These are phyloP conservation scores for Orestias chungarensis DNA, from an alignment of 2,797 vertebrate species.

Conservation along the genomic window DNA sequence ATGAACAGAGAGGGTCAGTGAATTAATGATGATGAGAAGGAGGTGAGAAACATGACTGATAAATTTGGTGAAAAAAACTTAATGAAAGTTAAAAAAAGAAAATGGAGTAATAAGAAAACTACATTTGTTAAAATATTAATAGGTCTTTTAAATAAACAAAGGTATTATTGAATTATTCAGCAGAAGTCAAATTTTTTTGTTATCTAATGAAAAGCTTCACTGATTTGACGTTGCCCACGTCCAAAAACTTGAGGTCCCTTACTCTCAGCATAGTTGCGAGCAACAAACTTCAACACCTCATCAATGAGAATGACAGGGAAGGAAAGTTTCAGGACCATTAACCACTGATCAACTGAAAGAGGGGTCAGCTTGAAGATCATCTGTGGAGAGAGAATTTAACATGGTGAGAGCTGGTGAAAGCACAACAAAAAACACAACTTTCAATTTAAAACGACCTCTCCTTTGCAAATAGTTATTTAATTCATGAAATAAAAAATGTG, in stretches of 20 bases:
- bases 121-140: slow-evolving; percentile 37
- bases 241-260: slow-evolving; percentile 54
- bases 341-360: slow-evolving; percentile 84
- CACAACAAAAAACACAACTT: not conserved
- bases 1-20: slow-evolving; percentile 64
- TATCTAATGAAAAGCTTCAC: not conserved
- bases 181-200: not conserved
- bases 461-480: not conserved
- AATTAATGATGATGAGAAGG: slow-evolving; percentile 53
- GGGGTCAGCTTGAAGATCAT: slow-evolving; percentile 93
- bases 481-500: too few species aligned
- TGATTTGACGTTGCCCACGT: slow-evolving; percentile 10
- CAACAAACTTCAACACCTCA: slow-evolving; percentile 89
- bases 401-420: slow-evolving; percentile 52
- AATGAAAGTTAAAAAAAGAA: slow-evolving; percentile 2
- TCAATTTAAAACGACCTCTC: not conserved
- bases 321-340: slow-evolving; percentile 90
- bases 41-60: slow-evolving; percentile 17
- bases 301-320: slow-evolving; percentile 90
- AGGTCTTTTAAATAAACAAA: slow-evolving; percentile 4
- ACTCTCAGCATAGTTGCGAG: slow-evolving; percentile 93
- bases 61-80: slow-evolving; percentile 23
- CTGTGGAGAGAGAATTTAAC: slow-evolving; percentile 61
- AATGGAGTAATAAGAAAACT: slow-evolving; percentile 24
- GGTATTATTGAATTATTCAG: slow-evolving; percentile 17